Evolutionary conservation across 1,140 invertebrate species (phyloP).

Genomic region (Zaprionus nigranus): DNA sequence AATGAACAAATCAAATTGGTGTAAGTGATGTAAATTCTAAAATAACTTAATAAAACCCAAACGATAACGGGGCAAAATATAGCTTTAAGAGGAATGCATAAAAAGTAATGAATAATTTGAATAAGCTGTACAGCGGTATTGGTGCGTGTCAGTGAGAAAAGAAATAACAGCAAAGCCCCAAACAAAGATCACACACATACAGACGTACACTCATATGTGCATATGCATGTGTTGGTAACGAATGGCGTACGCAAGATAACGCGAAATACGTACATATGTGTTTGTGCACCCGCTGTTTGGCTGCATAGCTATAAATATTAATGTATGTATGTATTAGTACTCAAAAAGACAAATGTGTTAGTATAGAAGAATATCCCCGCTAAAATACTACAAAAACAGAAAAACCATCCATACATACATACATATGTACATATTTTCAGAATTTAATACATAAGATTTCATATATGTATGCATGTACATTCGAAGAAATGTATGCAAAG

Average conservation of each 20-base stretch:
- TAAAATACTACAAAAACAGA: constrained; percentile 19
- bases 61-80: neutral
- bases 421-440: neutral
- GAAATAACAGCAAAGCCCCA: constrained; percentile 22
- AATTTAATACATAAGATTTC: too few relatives aligned
- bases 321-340: neutral
- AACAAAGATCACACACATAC: constrained; percentile 39
- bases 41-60: neutral
- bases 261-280: constrained; percentile 26
- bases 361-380: constrained; percentile 1
- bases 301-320: neutral
- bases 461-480: neutral
- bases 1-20: neutral
- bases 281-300: neutral
- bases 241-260: constrained; percentile 39
- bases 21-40: neutral
- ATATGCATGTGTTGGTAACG: constrained; percentile 11
- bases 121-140: constrained; percentile 17
- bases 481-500: constrained; percentile 1
- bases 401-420: constrained; percentile 1
- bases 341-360: constrained; percentile 13
- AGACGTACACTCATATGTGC: neutral
- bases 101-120: constrained; percentile 18
- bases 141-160: constrained; percentile 26
- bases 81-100: constrained; percentile 26